Evolutionary conservation across 2,888 invertebrate genomes (phyloP), one percentile per base, ranked within the genome.

Genomic region (Meteorus colon): DNA sequence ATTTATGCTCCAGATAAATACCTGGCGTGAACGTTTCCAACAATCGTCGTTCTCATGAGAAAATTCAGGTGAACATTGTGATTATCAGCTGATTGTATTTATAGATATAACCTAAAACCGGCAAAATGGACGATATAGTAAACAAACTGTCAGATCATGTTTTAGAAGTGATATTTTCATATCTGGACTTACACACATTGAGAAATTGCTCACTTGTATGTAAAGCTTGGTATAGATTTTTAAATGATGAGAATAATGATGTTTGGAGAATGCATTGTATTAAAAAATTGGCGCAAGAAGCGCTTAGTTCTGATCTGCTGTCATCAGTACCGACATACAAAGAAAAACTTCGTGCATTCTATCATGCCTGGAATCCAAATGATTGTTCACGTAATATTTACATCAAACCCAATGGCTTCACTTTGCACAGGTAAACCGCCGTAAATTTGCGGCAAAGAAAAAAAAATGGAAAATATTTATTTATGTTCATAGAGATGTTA

Each of bases 381-480:
- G 99, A 99, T 90, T 98, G 98, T 89, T 99, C 98, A 69, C 93
- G 97, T 88, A 98, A 99, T 91, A 96, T 98, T 88, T 98, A 96
- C 90, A 95, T 99, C 73, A 98, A 98, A 91, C 95, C 96, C 34
- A 98, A 98, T 91, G 98, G 98, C 80, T 99, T 99, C 89, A 99
- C 99, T 27, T 91, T 99, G 84, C 99, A 99, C 91, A 94, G 94
- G 94, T 94, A 84, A 78, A 41, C 12, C 4, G 12, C 8, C 0
- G 2, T 2, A 0, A 41, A 12, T 41, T 41, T 41, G 41, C 41
- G 12, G 12, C 8, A 41, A 12, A 10, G 12, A 12, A 41, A 41
- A 12, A 12, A 12, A 0, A 41, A 78, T 48, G 19, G n/a, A n/a
- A 29, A 51, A 14, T 14, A 48, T 63, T 48, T 31, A 12, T 51